Percentiles rank a stretch among this genome's conserved stretches.
These are phyloP conservation scores for Pyrrhia umbra DNA, from an alignment of 2,888 invertebrate species.

Conservation along the genomic window DNA sequence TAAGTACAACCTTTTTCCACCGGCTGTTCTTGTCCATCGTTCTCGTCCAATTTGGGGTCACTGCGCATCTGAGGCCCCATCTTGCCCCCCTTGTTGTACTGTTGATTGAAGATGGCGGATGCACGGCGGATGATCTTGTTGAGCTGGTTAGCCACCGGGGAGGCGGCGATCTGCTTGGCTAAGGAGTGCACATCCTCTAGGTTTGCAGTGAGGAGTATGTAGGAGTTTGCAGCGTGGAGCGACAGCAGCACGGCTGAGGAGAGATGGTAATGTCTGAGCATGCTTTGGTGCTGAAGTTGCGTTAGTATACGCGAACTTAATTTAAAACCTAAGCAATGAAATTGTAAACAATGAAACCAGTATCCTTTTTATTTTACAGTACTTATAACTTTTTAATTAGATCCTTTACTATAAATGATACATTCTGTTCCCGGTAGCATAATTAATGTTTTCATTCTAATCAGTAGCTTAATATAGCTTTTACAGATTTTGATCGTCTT, in stretches of 20 bases:
- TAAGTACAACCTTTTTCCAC: neutral
- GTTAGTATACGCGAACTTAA: no score
- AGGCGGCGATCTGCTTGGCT: conserved; percentile 70
- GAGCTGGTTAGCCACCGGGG: conserved; percentile 70
- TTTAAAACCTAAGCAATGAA: no score
- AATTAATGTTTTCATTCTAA: no score
- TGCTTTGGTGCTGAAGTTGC: no score
- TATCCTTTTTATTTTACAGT: no score
- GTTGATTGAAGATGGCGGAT: conserved; percentile 66
- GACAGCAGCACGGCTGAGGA: conserved; percentile 41
- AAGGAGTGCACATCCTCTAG: conserved; percentile 77
- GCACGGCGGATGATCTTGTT: conserved; percentile 73
- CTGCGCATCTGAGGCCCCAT: neutral
- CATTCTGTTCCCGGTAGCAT: no score
- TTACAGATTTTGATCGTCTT: no score
- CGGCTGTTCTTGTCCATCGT: neutral
- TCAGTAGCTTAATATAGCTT: no score
- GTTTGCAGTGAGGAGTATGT: conserved; percentile 80
- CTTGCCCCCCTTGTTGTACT: conserved; percentile 27
- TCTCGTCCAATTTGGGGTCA: neutral
- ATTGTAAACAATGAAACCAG: no score
- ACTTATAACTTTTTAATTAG: no score
- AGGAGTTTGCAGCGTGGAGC: conserved; percentile 61
- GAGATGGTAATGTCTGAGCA: neutral
- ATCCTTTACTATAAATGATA: no score